Evolutionary conservation across 2,113 vertebrate genomes (phyloP).

Genomic region (Thamnophis sirtalis): DNA sequence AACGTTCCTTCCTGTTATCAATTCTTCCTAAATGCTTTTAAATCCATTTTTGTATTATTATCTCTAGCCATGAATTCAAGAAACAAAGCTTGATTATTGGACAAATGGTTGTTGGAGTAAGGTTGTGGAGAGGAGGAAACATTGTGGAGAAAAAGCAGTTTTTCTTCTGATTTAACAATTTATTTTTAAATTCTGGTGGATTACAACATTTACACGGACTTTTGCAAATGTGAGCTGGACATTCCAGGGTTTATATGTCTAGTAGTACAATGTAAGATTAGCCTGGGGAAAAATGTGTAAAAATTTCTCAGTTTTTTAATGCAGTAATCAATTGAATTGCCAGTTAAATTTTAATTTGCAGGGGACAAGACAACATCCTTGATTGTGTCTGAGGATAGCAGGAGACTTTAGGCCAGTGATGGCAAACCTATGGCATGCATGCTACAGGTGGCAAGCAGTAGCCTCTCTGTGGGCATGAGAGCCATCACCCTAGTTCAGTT

Average conservation of each 20-base stretch:
- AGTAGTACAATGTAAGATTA: background rate
- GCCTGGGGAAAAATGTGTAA: background rate
- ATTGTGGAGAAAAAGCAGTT: background rate
- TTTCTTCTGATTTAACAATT: background rate
- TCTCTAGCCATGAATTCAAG: background rate
- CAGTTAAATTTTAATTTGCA: background rate
- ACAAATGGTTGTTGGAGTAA: background rate
- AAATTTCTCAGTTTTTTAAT: background rate
- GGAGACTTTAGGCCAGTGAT: too few relatives aligned
- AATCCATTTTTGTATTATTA: background rate
- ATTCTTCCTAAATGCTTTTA: background rate
- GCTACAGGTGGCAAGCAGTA: too few relatives aligned
- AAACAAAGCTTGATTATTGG: background rate
- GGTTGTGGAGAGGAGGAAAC: background rate
- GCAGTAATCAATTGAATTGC: background rate
- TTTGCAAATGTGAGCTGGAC: background rate
- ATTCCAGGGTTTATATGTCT: background rate
- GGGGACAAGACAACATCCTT: background rate
- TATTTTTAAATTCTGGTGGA: background rate
- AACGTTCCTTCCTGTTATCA: background rate
- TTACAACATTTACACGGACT: background rate
- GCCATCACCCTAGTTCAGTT: too few relatives aligned
- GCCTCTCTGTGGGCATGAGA: too few relatives aligned
- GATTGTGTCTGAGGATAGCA: background rate
- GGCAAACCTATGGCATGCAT: too few relatives aligned